Conservation (phyloP, 2,888 invertebrate genomes). For the Uloborus plumipes region DNA sequence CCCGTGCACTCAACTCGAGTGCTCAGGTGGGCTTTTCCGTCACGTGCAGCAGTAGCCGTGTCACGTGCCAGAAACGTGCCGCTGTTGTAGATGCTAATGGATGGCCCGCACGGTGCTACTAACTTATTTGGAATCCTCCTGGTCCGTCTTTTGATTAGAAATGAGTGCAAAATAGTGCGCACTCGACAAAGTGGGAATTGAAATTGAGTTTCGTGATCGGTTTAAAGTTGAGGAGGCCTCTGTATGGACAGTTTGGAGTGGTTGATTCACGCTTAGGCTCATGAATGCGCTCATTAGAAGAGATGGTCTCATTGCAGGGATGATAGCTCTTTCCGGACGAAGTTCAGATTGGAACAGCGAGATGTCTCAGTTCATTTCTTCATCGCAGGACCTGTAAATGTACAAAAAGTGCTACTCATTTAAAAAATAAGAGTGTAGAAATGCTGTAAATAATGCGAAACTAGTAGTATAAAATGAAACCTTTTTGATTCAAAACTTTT, state of each 20-base stretch:
- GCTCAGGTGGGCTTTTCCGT: conserved; percentile 31
- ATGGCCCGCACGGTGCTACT: background rate
- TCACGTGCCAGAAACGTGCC: conserved; percentile 60
- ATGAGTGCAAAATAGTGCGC: conserved; percentile 4
- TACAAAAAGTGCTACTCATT: too few relatives aligned
- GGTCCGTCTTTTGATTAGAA: conserved; percentile 11
- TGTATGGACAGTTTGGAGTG: background rate
- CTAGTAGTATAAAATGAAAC: too few relatives aligned
- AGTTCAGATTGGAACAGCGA: too few relatives aligned
- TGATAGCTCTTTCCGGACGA: too few relatives aligned
- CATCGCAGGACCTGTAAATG: too few relatives aligned
- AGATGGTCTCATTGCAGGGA: too few relatives aligned
- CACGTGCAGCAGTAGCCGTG: conserved; percentile 32
- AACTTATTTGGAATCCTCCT: conserved; percentile 45
- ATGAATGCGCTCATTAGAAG: too few relatives aligned
- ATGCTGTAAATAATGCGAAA: too few relatives aligned
- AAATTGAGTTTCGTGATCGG: conserved; percentile 37
- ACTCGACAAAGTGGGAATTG: background rate
- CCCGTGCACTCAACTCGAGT: conserved; percentile 24
- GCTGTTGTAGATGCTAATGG: conserved; percentile 50
- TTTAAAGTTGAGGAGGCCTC: conserved; percentile 13
- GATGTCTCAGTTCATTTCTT: too few relatives aligned
- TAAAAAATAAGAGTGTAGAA: too few relatives aligned
- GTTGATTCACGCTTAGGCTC: too few relatives aligned
- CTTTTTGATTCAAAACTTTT: too few relatives aligned